Evolutionary conservation across 2,888 invertebrate species (phyloP).

Genomic region (Diarsia brunnea): DNA sequence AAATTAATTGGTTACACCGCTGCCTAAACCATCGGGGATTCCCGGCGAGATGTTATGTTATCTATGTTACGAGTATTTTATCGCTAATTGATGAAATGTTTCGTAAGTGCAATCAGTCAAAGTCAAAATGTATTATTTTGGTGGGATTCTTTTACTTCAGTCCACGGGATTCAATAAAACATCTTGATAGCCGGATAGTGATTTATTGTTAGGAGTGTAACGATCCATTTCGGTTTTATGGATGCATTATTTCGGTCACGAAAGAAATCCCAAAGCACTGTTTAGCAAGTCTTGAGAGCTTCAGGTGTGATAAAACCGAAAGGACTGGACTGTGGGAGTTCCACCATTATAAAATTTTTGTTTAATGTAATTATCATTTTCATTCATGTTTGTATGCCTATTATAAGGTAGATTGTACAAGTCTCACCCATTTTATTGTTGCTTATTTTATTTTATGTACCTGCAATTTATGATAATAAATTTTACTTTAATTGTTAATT

Average conservation of each 20-base stretch:
- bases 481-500: too few species aligned
- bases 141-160: not conserved
- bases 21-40: too few species aligned
- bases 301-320: not conserved
- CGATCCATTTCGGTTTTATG: slow-evolving; percentile 20
- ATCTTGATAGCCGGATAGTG: slow-evolving; percentile 19
- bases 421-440: too few species aligned
- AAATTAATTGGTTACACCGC: too few species aligned
- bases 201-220: slow-evolving; percentile 13
- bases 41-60: too few species aligned
- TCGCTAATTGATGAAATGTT: slow-evolving; percentile 22
- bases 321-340: not conserved
- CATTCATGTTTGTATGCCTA: too few species aligned
- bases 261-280: not conserved
- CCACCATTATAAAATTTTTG: too few species aligned
- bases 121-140: slow-evolving; percentile 9
- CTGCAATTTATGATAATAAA: too few species aligned
- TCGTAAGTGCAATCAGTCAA: slow-evolving; percentile 22
- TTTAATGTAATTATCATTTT: too few species aligned
- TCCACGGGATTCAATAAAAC: slow-evolving; percentile 11
- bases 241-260: slow-evolving; percentile 1
- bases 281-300: not conserved
- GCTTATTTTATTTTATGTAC: too few species aligned
- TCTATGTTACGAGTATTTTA: slow-evolving; percentile 15
- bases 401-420: too few species aligned